Conservation (phyloP, 2,888 invertebrate genomes). For the Xestia xanthographa region DNA sequence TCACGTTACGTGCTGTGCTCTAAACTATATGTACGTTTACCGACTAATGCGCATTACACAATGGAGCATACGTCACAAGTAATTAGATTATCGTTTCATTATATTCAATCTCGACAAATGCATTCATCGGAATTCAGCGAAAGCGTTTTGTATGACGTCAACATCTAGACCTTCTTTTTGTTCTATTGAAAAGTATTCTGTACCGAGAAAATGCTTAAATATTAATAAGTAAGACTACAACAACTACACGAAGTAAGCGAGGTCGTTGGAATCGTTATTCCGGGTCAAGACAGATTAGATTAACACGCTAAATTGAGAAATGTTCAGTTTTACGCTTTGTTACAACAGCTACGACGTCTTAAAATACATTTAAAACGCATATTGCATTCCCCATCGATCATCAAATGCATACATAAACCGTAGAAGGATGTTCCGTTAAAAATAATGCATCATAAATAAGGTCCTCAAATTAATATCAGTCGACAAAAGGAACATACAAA, state of each 20-base stretch:
- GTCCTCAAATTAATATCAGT: conserved; percentile 78
- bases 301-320: conserved; percentile 61
- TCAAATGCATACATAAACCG: conserved; percentile 16
- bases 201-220: conserved; percentile 16
- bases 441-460: conserved; percentile 64
- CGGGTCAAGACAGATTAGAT: conserved; percentile 67
- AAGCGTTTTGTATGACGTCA: conserved; percentile 28
- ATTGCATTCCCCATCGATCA: conserved; percentile 2
- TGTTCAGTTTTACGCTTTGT: conserved; percentile 39
- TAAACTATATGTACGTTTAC: conserved; percentile 50
- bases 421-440: conserved; percentile 38
- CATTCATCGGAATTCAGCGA: conserved; percentile 30
- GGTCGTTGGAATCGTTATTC: conserved; percentile 59
- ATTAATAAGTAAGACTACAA: conserved; percentile 36
- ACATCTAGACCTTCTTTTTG: not conserved
- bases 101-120: conserved; percentile 30
- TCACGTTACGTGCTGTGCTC: conserved; percentile 42
- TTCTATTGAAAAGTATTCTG: not conserved
- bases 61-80: conserved; percentile 48
- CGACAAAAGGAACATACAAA: conserved; percentile 84
- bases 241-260: conserved; percentile 24
- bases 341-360: conserved; percentile 4
- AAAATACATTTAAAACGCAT: conserved; percentile 30
- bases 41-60: conserved; percentile 47
- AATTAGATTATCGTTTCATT: conserved; percentile 54